Evolutionary conservation across 2,888 invertebrate species (phyloP).

Genomic region (Ochropacha duplaris): DNA sequence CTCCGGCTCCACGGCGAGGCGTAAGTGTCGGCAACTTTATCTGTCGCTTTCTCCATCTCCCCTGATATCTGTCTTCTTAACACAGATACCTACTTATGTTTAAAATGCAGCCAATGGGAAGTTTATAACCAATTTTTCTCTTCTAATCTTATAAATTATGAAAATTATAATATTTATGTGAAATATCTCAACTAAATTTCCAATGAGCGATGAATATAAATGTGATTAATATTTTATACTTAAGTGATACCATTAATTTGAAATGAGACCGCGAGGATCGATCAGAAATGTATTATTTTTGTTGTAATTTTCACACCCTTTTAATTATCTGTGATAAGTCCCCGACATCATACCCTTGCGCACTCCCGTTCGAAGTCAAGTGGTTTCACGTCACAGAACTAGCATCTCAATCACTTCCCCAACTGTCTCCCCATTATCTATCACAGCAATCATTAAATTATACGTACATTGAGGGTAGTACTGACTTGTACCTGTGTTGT

Average conservation of each 20-base stretch:
- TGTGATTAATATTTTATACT: background rate
- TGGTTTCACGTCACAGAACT: slow-evolving; percentile 13
- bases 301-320: slow-evolving; percentile 25
- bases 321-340: slow-evolving; percentile 21
- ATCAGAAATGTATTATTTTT: slow-evolving; percentile 20
- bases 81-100: background rate
- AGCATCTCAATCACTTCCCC: slow-evolving; percentile 36
- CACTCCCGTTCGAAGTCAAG: slow-evolving; percentile 36
- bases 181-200: background rate
- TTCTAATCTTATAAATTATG: no score
- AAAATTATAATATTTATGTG: background rate
- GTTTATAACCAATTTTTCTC: background rate
- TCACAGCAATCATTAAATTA: slow-evolving; percentile 52
- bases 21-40: slow-evolving; percentile 80
- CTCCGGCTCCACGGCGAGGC: slow-evolving; percentile 87
- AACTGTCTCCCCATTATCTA: slow-evolving; percentile 44
- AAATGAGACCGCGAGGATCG: background rate
- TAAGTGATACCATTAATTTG: background rate
- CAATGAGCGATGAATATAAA: background rate
- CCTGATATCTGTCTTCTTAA: background rate
- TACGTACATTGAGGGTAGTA: slow-evolving; percentile 73
- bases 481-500: slow-evolving; percentile 80
- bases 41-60: background rate
- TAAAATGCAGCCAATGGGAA: background rate
- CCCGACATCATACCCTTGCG: slow-evolving; percentile 34